Percentiles rank a stretch among this genome's conserved stretches.
Conservation (phyloP, 2,888 invertebrate species). For the Idaea biselata region DNA sequence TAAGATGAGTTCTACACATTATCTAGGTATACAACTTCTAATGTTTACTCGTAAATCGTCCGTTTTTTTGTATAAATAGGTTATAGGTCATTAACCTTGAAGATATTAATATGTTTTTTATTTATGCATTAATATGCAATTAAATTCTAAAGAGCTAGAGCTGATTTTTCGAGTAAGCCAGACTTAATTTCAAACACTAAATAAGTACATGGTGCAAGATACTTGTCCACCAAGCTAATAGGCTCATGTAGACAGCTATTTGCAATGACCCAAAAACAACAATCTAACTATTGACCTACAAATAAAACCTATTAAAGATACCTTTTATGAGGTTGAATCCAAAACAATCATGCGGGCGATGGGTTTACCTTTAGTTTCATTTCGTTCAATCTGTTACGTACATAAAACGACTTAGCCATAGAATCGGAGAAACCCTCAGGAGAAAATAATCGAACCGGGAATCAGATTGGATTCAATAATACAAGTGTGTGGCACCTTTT, state of each 20-base stretch:
- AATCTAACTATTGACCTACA: neutral
- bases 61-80: too few species aligned
- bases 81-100: too few species aligned
- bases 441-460: neutral
- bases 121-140: too few species aligned
- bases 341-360: neutral
- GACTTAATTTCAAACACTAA: too few species aligned
- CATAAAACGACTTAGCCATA: neutral
- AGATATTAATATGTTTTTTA: too few species aligned
- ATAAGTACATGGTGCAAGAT: too few species aligned
- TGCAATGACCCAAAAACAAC: neutral
- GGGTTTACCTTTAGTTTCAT: neutral
- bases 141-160: too few species aligned
- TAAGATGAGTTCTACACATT: too few species aligned
- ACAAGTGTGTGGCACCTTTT: neutral
- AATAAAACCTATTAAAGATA: neutral
- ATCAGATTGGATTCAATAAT: neutral
- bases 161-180: too few species aligned
- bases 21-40: too few species aligned
- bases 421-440: neutral
- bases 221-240: too few species aligned
- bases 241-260: neutral
- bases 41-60: too few species aligned
- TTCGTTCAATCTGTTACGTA: neutral
- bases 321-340: neutral